phyloP scores from a whole-genome alignment of 2,113 vertebrate genomes.

The Gymnocephalus cernua region DNA sequence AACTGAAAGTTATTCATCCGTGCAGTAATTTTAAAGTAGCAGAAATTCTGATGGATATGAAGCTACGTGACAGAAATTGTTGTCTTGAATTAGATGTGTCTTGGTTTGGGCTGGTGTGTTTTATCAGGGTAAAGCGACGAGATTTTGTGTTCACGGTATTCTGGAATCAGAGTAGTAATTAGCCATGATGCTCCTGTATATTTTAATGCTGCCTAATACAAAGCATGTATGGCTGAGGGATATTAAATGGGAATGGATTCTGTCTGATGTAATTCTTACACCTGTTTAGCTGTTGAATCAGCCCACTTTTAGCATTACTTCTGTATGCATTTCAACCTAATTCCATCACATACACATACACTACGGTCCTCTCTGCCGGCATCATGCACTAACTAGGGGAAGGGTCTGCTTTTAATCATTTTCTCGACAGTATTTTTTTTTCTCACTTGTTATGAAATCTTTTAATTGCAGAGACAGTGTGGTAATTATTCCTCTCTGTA shows the following conservation, averaged over 20 bases:
- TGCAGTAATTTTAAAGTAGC: neutral
- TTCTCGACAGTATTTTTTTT: neutral
- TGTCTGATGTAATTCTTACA: slow-evolving; percentile 43
- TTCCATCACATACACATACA: slow-evolving; percentile 7
- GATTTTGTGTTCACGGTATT: neutral
- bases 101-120: neutral
- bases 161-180: slow-evolving; percentile 31
- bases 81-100: neutral
- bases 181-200: neutral
- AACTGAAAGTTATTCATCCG: neutral
- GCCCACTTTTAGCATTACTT: slow-evolving; percentile 24
- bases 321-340: slow-evolving; percentile 29
- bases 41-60: neutral
- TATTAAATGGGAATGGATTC: slow-evolving; percentile 45
- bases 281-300: slow-evolving; percentile 57
- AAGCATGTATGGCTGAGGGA: slow-evolving; percentile 9
- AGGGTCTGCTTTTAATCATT: slow-evolving; percentile 22
- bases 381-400: neutral
- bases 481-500: slow-evolving; percentile 11
- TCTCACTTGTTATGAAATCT: neutral
- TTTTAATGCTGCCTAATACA: slow-evolving; percentile 11
- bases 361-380: slow-evolving; percentile 13
- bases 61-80: neutral
- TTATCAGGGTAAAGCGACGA: slow-evolving; percentile 7
- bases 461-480: slow-evolving; percentile 29